Evolutionary conservation across 1,140 invertebrate species (phyloP).

Genomic region (Ceratosolen solmsi): DNA sequence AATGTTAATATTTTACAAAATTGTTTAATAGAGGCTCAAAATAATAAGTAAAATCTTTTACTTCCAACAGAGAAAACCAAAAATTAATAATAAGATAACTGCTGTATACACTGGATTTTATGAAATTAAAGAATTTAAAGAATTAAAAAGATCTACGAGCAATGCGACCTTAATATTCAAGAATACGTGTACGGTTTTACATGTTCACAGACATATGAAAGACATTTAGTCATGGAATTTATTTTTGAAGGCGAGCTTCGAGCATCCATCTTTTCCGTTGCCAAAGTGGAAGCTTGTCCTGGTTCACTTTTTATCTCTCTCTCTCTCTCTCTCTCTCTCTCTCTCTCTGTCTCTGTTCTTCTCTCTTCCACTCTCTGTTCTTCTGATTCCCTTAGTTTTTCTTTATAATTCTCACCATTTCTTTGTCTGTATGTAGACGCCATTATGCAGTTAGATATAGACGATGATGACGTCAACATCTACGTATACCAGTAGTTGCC

Average conservation of each 20-base stretch:
- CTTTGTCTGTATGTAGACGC: not conserved
- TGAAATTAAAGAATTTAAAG: not conserved
- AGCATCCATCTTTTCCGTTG: slow-evolving; percentile 12
- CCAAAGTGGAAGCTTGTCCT: slow-evolving; percentile 31
- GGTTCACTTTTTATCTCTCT: not conserved
- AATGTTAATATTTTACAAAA: no score
- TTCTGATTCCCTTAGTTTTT: not conserved
- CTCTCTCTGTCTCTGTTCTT: no score
- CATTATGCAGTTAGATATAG: slow-evolving; percentile 28
- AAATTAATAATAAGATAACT: no score
- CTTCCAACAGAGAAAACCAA: no score
- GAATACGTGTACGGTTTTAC: not conserved
- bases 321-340: no score
- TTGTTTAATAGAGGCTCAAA: no score
- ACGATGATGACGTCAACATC: not conserved
- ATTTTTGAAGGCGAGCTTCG: not conserved
- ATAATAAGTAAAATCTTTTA: no score
- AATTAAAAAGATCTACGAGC: not conserved
- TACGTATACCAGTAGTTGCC: not conserved
- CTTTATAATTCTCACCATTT: not conserved
- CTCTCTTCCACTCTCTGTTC: no score
- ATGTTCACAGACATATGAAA: not conserved
- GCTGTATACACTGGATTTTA: no score
- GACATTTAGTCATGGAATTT: not conserved
- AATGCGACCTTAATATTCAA: not conserved